Evolutionary conservation across 1,140 invertebrate genomes (phyloP).

Genomic region (Oppia nitens): DNA sequence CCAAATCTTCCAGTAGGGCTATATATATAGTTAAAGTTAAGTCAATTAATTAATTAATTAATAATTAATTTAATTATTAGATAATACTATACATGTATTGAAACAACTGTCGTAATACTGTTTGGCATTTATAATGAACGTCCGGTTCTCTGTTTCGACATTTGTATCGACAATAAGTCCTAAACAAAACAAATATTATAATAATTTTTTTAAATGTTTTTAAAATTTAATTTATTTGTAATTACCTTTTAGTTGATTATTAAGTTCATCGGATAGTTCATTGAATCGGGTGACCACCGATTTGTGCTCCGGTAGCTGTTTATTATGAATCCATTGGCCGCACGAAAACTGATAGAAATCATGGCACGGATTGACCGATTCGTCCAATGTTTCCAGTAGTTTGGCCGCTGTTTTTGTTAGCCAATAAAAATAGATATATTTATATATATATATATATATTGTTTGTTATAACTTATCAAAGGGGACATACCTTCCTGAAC

Average conservation of each 20-base stretch:
- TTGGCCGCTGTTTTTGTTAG: neutral
- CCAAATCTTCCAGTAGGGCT: neutral
- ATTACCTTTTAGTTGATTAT: slow-evolving; percentile 44
- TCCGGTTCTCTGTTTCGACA: slow-evolving; percentile 34
- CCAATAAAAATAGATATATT: neutral
- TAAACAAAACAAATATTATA: too few species aligned
- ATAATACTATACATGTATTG: slow-evolving; percentile 50
- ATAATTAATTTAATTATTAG: neutral
- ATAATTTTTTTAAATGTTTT: too few species aligned
- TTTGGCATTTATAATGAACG: slow-evolving; percentile 52
- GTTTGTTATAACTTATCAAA: too few species aligned
- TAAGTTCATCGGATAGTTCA: slow-evolving; percentile 54
- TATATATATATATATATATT: neutral
- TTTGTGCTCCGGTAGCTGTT: slow-evolving; percentile 55
- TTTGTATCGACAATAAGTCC: too few species aligned
- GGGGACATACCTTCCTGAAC: neutral
- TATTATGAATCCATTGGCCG: slow-evolving; percentile 34
- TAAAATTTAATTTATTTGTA: neutral
- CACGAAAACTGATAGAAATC: slow-evolving; percentile 85
- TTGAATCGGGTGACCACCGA: slow-evolving; percentile 58
- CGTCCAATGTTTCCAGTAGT: slow-evolving; percentile 43
- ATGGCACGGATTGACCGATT: slow-evolving; percentile 55
- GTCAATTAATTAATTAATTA: neutral
- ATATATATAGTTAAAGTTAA: slow-evolving; percentile 1
- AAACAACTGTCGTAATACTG: slow-evolving; percentile 62